Base-by-base conservation (phyloP, 2,888 invertebrate species). In the Cantharis rustica region DNA sequence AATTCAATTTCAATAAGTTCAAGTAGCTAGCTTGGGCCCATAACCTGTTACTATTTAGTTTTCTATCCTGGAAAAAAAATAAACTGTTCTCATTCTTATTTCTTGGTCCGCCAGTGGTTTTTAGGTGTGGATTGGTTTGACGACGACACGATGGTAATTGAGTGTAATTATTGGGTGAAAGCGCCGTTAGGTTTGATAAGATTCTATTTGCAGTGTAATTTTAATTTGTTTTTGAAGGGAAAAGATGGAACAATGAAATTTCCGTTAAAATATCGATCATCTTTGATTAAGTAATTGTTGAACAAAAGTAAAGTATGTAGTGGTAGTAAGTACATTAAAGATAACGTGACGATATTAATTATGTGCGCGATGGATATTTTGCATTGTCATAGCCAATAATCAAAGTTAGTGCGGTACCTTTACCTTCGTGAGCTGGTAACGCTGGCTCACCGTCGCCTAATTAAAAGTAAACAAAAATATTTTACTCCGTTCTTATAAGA, bases 321-420 rank as follows among this genome's bases (percentile, higher is more conserved):
- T 47, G 47, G 47, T 47, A 47, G 47, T 47, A 47, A 47, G 47
- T 47, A 47, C 31, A 31, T 13, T 13, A 13, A 31, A 31, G 13
- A 31, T 47, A 78, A 71, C 73, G 78, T 71, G 71, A 69, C 75
- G 62, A 73, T 76, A 78, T 75, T 75, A 78, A 78, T 78, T 78
- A 78, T 80, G 81, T 77, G 81, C 77, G 69, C 78, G 79, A 81
- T 80, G 79, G 78, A 66, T 81, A 82, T 82, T 82, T 78, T 83
- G 83, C 82, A 82, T 69, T 81, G 84, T 84, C 84, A 84, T 84
- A 84, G 82, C 81, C 79, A 80, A 81, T 84, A 84, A 84, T 84
- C 83, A 82, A 84, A 83, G 79, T 20, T 66, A 66, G 64, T 66
- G 81, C 82, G 83, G 82, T 80, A 73, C 81, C 82, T 80, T 81